Percentiles rank a stretch among this genome's conserved stretches.
Evolutionary conservation across 2,888 invertebrate species (phyloP).

Genomic region (Xanthia togata): DNA sequence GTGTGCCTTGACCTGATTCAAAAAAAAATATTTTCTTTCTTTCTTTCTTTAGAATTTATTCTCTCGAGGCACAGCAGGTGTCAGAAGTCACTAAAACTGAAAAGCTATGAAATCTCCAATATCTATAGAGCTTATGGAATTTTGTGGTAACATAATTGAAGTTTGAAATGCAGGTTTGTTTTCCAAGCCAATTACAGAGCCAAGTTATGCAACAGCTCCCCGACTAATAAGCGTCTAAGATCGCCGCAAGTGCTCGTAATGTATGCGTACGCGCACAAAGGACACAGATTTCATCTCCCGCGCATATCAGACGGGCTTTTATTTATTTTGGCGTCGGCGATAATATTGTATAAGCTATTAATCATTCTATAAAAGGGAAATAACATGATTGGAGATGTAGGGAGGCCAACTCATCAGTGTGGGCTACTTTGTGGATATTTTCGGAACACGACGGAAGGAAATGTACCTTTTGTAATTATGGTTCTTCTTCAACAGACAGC

Average conservation of each 20-base stretch:
- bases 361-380: not conserved
- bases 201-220: slow-evolving; percentile 15
- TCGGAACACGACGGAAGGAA: not conserved
- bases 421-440: not conserved
- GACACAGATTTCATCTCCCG: slow-evolving; percentile 54
- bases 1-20: no score
- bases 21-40: no score
- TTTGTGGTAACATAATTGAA: not conserved
- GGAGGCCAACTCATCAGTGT: not conserved
- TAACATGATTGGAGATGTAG: not conserved
- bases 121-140: not conserved
- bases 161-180: not conserved
- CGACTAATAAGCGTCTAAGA: slow-evolving; percentile 44
- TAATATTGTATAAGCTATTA: not conserved
- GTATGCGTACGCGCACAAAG: slow-evolving; percentile 48
- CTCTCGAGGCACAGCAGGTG: not conserved
- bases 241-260: slow-evolving; percentile 45
- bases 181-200: not conserved
- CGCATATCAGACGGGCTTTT: slow-evolving; percentile 43
- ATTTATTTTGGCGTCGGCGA: slow-evolving; percentile 32
- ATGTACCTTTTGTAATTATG: not conserved
- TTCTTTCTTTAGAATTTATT: no score
- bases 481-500: not conserved
- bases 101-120: not conserved
- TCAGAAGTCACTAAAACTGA: not conserved